Percentiles rank a stretch among this genome's conserved stretches.
Evolutionary conservation across 2,797 vertebrate species (phyloP).

Genomic region (Danio choprae): DNA sequence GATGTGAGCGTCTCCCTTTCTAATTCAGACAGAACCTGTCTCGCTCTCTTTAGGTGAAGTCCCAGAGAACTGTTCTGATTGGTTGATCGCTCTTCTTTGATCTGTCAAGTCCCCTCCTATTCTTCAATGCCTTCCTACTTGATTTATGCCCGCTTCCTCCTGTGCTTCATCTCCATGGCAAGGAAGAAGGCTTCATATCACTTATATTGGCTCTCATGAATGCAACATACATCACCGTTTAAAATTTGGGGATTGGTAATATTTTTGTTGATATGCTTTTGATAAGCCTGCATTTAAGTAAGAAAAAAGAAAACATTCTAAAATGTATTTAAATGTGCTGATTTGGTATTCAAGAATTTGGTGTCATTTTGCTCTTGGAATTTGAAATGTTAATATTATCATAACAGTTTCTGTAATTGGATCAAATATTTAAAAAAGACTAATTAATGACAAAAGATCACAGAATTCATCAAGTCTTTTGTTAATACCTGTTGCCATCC

Average conservation of each 20-base stretch:
- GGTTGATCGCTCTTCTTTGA: conserved; percentile 29
- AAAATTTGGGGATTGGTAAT: neutral
- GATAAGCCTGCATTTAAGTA: neutral
- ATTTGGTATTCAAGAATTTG: no score
- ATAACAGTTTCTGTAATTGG: no score
- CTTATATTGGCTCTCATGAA: neutral
- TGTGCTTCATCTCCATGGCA: conserved; percentile 2
- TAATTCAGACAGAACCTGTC: neutral
- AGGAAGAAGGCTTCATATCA: conserved; percentile 15
- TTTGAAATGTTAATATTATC: no score
- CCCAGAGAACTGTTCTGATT: conserved; percentile 20
- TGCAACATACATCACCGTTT: neutral
- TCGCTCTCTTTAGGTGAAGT: conserved; percentile 10
- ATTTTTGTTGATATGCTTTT: neutral
- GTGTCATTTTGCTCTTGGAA: no score
- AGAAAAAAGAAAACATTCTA: neutral
- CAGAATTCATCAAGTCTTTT: no score
- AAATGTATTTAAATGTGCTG: no score
- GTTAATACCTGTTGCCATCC: no score
- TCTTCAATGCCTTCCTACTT: neutral
- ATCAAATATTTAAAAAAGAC: no score
- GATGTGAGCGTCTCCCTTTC: neutral
- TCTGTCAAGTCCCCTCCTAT: conserved; percentile 23
- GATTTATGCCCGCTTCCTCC: conserved; percentile 7
- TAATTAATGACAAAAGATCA: no score